Conservation (phyloP, 2,888 invertebrate species). For the Catonia carolina region DNA sequence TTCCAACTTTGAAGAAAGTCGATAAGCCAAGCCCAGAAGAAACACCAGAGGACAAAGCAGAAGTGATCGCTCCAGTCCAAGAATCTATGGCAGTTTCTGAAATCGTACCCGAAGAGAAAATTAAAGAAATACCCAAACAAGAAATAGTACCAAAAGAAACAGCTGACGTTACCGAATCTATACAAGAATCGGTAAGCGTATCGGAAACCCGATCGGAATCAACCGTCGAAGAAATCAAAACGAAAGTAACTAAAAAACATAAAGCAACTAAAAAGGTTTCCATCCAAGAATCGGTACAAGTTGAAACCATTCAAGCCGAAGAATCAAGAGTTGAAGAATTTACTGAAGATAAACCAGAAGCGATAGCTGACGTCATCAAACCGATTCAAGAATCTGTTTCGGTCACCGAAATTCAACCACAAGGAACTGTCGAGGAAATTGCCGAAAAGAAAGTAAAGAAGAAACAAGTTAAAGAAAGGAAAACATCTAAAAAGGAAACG, state of each 20-base stretch:
- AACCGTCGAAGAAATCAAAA: constrained; percentile 36
- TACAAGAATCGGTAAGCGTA: constrained; percentile 43
- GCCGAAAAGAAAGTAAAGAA: constrained; percentile 47
- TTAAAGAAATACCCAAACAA: constrained; percentile 22
- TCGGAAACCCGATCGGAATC: constrained; percentile 40
- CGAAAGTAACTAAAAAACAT: constrained; percentile 38
- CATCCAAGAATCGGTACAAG: constrained; percentile 35
- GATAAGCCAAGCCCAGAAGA: constrained; percentile 28
- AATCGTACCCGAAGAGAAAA: constrained; percentile 39
- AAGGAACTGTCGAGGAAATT: constrained; percentile 45
- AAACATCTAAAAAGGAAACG: constrained; percentile 24
- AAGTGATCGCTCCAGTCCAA: constrained; percentile 50
- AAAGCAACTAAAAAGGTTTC: constrained; percentile 39
- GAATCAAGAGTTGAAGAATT: constrained; percentile 30
- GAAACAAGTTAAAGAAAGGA: constrained; percentile 46
- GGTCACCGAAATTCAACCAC: constrained; percentile 20
- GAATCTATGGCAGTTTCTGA: constrained; percentile 55
- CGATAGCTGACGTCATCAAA: constrained; percentile 28
- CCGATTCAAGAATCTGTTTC: constrained; percentile 29
- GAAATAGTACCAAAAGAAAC: constrained; percentile 40
- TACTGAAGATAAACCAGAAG: constrained; percentile 23
- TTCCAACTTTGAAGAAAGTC: constrained; percentile 35
- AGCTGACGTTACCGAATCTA: constrained; percentile 48
- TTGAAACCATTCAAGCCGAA: constrained; percentile 34
- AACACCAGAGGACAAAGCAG: constrained; percentile 41